Conservation (phyloP, 2,113 vertebrate genomes). For the Kryptolebias marmoratus region DNA sequence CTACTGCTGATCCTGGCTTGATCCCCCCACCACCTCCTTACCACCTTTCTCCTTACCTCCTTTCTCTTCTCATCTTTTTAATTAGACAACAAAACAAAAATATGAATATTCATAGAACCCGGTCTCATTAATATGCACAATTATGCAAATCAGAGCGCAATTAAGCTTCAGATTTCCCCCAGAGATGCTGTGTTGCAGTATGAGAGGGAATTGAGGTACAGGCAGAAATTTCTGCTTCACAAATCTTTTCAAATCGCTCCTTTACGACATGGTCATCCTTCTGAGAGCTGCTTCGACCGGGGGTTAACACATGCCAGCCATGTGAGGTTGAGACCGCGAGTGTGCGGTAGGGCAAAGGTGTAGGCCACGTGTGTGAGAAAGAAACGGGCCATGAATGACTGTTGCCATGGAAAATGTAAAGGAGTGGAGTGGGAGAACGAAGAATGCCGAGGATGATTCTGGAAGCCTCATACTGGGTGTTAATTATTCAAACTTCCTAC, state of each 20-base stretch:
- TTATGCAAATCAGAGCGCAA: slow-evolving; percentile 92
- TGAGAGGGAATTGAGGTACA: slow-evolving; percentile 58
- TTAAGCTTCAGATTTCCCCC: slow-evolving; percentile 86
- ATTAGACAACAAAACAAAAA: slow-evolving; percentile 93
- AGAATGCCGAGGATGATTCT: slow-evolving; percentile 73
- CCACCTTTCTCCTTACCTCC: slow-evolving; percentile 30
- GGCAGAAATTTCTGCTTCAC: slow-evolving; percentile 77
- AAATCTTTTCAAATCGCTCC: slow-evolving; percentile 70
- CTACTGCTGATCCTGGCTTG: slow-evolving; percentile 78
- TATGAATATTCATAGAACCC: slow-evolving; percentile 92
- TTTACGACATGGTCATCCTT: slow-evolving; percentile 53
- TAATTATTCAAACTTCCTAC: slow-evolving; percentile 81
- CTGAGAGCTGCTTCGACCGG: slow-evolving; percentile 42
- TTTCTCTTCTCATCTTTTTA: slow-evolving; percentile 79
- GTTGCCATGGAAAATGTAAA: slow-evolving; percentile 77
- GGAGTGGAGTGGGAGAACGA: slow-evolving; percentile 66
- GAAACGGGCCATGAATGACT: slow-evolving; percentile 56
- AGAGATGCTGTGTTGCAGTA: slow-evolving; percentile 74
- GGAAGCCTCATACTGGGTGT: slow-evolving; percentile 72
- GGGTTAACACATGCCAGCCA: slow-evolving; percentile 29
- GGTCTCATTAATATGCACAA: slow-evolving; percentile 92
- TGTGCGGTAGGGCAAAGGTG: slow-evolving; percentile 42
- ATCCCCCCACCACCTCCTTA: slow-evolving; percentile 41
- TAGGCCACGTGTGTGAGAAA: slow-evolving; percentile 46
- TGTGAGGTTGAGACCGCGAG: slow-evolving; percentile 41